Conservation (phyloP, 2,797 vertebrate species). For the Diglossa cyanea region DNA sequence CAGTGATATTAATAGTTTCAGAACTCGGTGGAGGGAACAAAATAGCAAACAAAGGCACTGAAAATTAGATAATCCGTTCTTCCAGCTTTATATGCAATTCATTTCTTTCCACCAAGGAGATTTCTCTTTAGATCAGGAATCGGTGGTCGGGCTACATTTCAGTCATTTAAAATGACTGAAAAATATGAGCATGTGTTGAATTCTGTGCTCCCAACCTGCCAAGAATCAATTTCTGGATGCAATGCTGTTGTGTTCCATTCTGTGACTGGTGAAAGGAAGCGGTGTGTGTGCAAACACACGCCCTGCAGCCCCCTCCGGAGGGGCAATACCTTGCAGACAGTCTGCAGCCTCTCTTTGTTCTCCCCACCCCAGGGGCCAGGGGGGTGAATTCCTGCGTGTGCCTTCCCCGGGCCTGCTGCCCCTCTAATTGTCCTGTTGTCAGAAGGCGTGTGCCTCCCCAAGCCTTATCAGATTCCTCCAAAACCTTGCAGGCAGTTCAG, state of each 20-base stretch:
- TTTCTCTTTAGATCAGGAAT: neutral
- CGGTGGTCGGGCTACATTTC: neutral
- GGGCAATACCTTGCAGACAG: neutral
- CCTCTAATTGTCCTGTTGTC: slow-evolving; percentile 82
- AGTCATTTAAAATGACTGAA: neutral
- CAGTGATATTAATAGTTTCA: neutral
- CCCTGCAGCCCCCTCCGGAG: neutral
- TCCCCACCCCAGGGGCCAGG: neutral
- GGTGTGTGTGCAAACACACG: neutral
- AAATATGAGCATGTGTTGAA: neutral
- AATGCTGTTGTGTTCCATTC: neutral
- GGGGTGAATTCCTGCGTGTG: slow-evolving; percentile 47
- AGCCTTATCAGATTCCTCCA: slow-evolving; percentile 72
- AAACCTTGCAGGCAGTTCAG: slow-evolving; percentile 54
- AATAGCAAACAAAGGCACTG: neutral
- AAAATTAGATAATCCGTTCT: neutral
- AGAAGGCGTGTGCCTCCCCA: slow-evolving; percentile 77
- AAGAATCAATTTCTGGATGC: neutral
- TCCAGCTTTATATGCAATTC: neutral
- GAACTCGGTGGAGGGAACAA: neutral
- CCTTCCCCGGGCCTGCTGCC: slow-evolving; percentile 73
- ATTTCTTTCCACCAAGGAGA: neutral
- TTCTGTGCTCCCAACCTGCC: neutral
- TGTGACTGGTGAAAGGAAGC: neutral
- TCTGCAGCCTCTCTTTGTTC: slow-evolving; percentile 59